Percentiles rank a stretch among this genome's conserved stretches.
These are phyloP conservation scores for Drosophila bunnanda DNA, from an alignment of 2,888 invertebrate genomes.

Conservation along the genomic window DNA sequence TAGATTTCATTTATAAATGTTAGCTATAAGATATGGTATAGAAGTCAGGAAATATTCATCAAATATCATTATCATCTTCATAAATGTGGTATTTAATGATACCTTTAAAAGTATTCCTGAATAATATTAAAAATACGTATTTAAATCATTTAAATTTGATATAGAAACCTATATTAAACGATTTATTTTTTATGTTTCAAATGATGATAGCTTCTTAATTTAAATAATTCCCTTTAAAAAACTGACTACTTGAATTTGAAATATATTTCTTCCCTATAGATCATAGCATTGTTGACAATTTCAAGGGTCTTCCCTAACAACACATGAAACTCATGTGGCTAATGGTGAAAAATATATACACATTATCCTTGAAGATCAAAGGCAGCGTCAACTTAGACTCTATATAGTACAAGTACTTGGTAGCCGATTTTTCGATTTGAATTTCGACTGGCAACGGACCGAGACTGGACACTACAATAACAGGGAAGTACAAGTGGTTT, in stretches of 20 bases:
- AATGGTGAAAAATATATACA: neutral
- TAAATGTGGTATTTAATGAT: too few relatives aligned
- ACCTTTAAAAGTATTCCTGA: too few relatives aligned
- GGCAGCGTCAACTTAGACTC: conserved; percentile 14
- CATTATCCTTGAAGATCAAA: conserved; percentile 34
- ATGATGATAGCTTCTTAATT: too few relatives aligned
- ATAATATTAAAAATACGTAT: too few relatives aligned
- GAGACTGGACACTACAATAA: conserved; percentile 45
- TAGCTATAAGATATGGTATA: too few relatives aligned
- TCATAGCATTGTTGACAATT: neutral
- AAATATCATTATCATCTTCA: too few relatives aligned
- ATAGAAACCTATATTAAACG: too few relatives aligned
- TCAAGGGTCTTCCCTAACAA: neutral
- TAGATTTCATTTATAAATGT: too few relatives aligned
- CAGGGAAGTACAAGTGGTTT: conserved; percentile 50
- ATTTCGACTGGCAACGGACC: conserved; percentile 25
- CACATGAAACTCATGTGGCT: conserved; percentile 34
- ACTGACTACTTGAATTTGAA: neutral
- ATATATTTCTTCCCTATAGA: neutral
- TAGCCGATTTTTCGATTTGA: conserved; percentile 6
- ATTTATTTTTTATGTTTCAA: too few relatives aligned
- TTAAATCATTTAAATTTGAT: too few relatives aligned
- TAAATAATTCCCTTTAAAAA: too few relatives aligned
- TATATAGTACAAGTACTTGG: conserved; percentile 9
- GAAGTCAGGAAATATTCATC: too few relatives aligned